Evolutionary conservation across 2,113 vertebrate genomes (phyloP).

Genomic region (Sterna hirundo): DNA sequence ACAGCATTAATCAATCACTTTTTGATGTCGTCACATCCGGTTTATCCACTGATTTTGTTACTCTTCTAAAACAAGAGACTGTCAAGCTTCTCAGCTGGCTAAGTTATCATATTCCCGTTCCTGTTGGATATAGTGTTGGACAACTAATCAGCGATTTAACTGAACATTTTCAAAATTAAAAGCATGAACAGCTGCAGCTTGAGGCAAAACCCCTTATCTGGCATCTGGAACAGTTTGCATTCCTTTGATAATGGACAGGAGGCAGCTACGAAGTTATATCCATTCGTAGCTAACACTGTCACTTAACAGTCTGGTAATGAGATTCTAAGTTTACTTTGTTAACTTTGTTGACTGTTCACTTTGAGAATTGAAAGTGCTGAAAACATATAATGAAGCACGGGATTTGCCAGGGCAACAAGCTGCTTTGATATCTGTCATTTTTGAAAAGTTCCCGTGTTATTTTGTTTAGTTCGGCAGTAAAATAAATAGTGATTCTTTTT

Average conservation of each 20-base stretch:
- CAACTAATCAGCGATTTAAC: background rate
- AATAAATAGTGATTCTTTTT: background rate
- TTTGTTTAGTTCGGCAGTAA: background rate
- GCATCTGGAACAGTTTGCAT: background rate
- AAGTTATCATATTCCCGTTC: background rate
- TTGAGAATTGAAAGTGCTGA: background rate
- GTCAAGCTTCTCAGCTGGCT: background rate
- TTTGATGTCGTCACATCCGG: background rate
- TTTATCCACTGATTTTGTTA: background rate
- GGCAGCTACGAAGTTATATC: background rate
- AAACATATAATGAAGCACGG: background rate
- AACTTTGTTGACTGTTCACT: background rate
- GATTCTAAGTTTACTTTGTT: background rate
- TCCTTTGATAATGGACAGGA: background rate
- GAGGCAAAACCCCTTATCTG: background rate
- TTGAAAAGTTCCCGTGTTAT: background rate
- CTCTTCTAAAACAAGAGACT: background rate
- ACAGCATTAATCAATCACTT: background rate
- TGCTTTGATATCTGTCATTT: background rate
- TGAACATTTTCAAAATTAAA: background rate
- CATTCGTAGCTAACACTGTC: background rate
- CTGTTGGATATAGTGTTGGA: background rate
- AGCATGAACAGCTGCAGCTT: background rate
- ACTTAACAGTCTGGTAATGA: background rate
- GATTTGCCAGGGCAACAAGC: background rate